Evolutionary conservation across 1,140 invertebrate species (phyloP).

Genomic region (Leptonema lineaticorne): DNA sequence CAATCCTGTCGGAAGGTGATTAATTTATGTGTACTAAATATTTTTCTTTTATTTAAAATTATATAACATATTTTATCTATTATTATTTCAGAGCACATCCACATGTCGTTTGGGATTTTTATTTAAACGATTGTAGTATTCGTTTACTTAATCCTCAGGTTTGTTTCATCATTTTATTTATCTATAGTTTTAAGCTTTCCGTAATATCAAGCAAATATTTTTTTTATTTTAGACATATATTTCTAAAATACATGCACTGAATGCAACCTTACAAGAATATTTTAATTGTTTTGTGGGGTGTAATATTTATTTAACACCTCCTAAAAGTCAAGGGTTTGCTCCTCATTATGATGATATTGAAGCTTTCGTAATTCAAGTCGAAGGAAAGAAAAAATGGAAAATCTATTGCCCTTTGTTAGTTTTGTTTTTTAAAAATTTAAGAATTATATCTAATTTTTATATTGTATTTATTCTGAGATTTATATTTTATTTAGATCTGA

Average conservation of each 20-base stretch:
- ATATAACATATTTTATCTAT: slow-evolving; percentile 13
- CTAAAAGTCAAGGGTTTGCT: slow-evolving; percentile 94
- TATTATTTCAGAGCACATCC: slow-evolving; percentile 63
- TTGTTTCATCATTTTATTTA: not conserved
- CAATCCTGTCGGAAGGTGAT: slow-evolving; percentile 76
- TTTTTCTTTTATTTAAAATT: not conserved
- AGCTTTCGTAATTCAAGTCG: slow-evolving; percentile 94
- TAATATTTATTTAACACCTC: slow-evolving; percentile 95
- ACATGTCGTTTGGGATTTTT: slow-evolving; percentile 88
- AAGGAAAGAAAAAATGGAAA: slow-evolving; percentile 94
- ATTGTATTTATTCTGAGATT: slow-evolving; percentile 11
- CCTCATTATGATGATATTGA: slow-evolving; percentile 99
- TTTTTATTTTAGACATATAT: slow-evolving; percentile 65
- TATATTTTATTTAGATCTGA: slow-evolving; percentile 42
- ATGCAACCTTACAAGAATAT: slow-evolving; percentile 86
- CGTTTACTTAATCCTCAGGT: slow-evolving; percentile 89
- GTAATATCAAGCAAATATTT: not conserved
- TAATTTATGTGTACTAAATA: not conserved
- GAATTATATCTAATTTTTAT: not conserved
- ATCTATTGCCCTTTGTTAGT: slow-evolving; percentile 74
- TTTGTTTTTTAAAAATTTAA: not conserved
- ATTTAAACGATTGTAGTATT: slow-evolving; percentile 86
- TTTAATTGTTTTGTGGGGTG: slow-evolving; percentile 93
- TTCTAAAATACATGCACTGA: slow-evolving; percentile 60
- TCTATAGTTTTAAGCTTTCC: not conserved